Conservation (phyloP, 1,140 invertebrate species). For the Neoseiulus cucumeris region DNA sequence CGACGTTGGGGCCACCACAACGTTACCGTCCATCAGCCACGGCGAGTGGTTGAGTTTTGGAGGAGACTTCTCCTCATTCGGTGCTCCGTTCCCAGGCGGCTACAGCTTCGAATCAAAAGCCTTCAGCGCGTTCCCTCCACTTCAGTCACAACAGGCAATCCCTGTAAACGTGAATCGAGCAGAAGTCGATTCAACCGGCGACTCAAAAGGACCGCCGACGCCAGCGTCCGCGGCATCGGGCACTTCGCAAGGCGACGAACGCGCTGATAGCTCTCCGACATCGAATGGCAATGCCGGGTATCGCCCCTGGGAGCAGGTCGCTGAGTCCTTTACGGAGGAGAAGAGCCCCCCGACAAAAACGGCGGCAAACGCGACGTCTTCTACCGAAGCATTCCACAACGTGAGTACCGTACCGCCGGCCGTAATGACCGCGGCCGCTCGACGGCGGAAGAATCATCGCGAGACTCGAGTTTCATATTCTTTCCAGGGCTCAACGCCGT, state of each 20-base stretch:
- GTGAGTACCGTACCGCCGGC: too few species aligned
- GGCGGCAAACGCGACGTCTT: background rate
- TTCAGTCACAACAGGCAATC: background rate
- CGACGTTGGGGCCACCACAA: too few species aligned
- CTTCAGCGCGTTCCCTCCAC: background rate
- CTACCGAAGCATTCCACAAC: background rate
- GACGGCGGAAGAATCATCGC: too few species aligned
- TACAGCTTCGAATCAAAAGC: slow-evolving; percentile 4
- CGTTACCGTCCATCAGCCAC: too few species aligned
- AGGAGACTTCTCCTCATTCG: slow-evolving; percentile 9
- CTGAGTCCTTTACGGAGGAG: slow-evolving; percentile 5
- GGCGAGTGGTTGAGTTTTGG: background rate
- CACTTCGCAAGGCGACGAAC: background rate
- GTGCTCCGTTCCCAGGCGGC: slow-evolving; percentile 9
- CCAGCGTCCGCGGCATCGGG: background rate
- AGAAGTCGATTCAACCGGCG: slow-evolving; percentile 7
- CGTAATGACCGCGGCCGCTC: too few species aligned
- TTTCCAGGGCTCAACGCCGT: background rate
- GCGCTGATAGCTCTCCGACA: background rate
- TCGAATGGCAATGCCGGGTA: slow-evolving; percentile 2
- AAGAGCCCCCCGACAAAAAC: background rate
- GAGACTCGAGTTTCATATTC: too few species aligned
- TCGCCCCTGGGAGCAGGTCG: slow-evolving; percentile 10
- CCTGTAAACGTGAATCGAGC: slow-evolving; percentile 6
- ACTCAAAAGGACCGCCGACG: background rate